phyloP scores from a whole-genome alignment of 2,113 vertebrate genomes.

The Notothenia coriiceps region DNA sequence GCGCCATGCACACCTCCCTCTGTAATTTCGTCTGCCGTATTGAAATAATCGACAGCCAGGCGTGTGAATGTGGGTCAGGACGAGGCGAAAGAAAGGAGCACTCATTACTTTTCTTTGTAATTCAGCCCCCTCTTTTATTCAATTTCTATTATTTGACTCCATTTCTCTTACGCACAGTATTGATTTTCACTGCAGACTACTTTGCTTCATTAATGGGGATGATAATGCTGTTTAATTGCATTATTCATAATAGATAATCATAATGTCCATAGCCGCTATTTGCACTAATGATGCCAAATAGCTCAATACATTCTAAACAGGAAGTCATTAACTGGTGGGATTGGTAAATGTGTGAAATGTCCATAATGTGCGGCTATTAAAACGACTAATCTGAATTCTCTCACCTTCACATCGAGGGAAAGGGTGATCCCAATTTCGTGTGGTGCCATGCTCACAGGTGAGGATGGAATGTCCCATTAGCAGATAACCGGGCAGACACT shows the following conservation, averaged over 20 bases:
- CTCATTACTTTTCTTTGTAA: conserved; percentile 60
- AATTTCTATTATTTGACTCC: conserved; percentile 50
- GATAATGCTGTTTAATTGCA: conserved; percentile 70
- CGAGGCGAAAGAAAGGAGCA: conserved; percentile 33
- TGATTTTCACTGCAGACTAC: conserved; percentile 59
- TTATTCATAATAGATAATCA: conserved; percentile 73
- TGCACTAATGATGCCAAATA: conserved; percentile 46
- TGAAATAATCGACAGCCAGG: conserved; percentile 69
- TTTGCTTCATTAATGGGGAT: conserved; percentile 66
- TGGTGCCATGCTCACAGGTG: conserved; percentile 96
- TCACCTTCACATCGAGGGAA: conserved; percentile 98
- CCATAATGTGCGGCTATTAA: background rate
- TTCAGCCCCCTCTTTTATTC: conserved; percentile 34
- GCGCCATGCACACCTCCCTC: conserved; percentile 52
- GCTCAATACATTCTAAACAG: conserved; percentile 45
- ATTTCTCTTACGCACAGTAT: conserved; percentile 52
- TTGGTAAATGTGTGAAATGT: background rate
- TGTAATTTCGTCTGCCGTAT: conserved; percentile 60
- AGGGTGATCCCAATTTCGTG: conserved; percentile 95
- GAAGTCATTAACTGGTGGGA: conserved; percentile 13
- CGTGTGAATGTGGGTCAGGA: conserved; percentile 75
- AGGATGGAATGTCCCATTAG: conserved; percentile 93
- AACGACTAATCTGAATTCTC: background rate
- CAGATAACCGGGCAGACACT: conserved; percentile 94
- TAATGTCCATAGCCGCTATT: conserved; percentile 56